Base-by-base conservation (phyloP, 2,888 invertebrate genomes). In the Drosophila kokeensis region DNA sequence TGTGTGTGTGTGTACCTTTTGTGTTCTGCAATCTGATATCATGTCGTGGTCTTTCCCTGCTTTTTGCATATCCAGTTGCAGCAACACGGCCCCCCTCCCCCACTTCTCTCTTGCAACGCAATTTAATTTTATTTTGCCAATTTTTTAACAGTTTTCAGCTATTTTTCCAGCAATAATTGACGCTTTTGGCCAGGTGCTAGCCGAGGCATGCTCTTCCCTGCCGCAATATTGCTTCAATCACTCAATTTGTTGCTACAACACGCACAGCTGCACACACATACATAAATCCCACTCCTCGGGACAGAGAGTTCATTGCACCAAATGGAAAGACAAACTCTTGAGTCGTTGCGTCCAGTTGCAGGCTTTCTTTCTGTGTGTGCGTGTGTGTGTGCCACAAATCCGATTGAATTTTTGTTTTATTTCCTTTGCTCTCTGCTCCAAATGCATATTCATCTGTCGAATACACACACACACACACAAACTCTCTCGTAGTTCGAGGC, bases 331-430 rank as follows among this genome's bases (percentile, higher is more conserved):
- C 64, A 81, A 62, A 71, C 72, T 65, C 38, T 42, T 68, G 55
- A 63, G 42, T 34, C 54, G 53, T 54, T 60, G 69, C 70, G 70
- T 88, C 87, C 84, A 81, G 83, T 82, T 83, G 83, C 84, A 69
- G 36, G 69, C 55, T 73, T 40, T 29, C 24, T 34, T 18, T 34
- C 6, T n/a, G 13, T 54, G 0, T 27, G 15, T 45, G 4, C 24
- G 48, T 27, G 18, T 40, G 53, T 60, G 36, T 71, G 42, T 66
- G 73, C 72, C 73, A 69, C 71, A 87, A 90, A 90, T 90, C 83
- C 76, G 77, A 85, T 91, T 92, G 81, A 79, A 83, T 79, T 87
- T 81, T 81, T 79, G 80, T 82, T 90, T 87, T 83, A 81, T 82
- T 88, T 82, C 76, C 67, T 73, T 75, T 72, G 60, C 63, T 57